Evolutionary conservation across 1,140 invertebrate genomes (phyloP).

Genomic region (Halictus rubicundus): DNA sequence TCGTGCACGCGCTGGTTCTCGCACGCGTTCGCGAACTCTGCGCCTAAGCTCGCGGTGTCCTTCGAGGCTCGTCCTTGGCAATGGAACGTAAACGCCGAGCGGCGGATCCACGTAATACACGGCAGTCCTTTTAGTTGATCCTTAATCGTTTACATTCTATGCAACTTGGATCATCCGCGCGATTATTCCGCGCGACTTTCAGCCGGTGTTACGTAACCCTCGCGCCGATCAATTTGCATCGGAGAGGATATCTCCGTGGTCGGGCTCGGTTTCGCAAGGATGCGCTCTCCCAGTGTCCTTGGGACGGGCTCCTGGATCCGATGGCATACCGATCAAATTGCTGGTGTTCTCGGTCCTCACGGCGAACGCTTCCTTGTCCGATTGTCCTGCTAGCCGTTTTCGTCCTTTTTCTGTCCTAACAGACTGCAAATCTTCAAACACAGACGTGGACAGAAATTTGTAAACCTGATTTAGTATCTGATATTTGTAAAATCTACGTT

Average conservation of each 20-base stretch:
- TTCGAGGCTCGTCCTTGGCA: constrained; percentile 55
- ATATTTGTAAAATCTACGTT: too few relatives aligned
- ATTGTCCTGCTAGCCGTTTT: too few relatives aligned
- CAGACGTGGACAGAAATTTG: too few relatives aligned
- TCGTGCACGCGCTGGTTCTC: neutral
- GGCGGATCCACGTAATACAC: constrained; percentile 30
- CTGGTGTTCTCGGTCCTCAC: neutral
- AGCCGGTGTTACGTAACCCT: constrained; percentile 31
- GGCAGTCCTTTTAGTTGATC: constrained; percentile 43
- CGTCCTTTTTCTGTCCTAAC: too few relatives aligned
- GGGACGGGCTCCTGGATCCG: constrained; percentile 2
- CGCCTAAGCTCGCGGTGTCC: constrained; percentile 21
- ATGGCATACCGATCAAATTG: constrained; percentile 34
- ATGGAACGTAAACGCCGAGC: constrained; percentile 42
- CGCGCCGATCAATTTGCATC: constrained; percentile 12
- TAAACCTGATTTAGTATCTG: too few relatives aligned
- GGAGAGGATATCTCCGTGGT: neutral
- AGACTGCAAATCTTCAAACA: too few relatives aligned
- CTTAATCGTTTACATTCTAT: constrained; percentile 38
- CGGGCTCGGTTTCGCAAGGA: constrained; percentile 7
- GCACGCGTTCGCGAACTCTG: too few relatives aligned
- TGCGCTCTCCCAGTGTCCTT: constrained; percentile 7
- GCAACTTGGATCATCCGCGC: constrained; percentile 31
- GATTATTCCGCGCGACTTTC: constrained; percentile 34
- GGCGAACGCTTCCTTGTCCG: constrained; percentile 10